These are phyloP conservation scores for Cataglyphis cursor DNA, from an alignment of 2,888 invertebrate species.

Conservation along the genomic window DNA sequence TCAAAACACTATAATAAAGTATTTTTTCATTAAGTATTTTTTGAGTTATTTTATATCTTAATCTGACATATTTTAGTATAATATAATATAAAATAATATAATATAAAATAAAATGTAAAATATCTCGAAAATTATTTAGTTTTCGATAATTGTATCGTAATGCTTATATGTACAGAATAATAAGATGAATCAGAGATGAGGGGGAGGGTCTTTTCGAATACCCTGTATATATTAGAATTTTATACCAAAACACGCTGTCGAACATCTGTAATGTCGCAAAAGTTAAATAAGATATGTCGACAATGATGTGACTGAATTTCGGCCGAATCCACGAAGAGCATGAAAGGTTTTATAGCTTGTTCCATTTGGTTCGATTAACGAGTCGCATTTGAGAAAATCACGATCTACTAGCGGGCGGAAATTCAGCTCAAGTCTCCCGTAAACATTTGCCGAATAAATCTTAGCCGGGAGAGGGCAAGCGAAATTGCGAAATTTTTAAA, in stretches of 20 bases:
- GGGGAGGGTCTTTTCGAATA: no score
- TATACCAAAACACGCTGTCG: neutral
- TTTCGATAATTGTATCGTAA: no score
- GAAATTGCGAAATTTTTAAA: slow-evolving; percentile 53
- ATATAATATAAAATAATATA: no score
- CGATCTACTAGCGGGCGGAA: neutral
- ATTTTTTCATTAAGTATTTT: no score
- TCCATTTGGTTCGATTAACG: neutral
- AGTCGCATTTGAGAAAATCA: slow-evolving; percentile 15
- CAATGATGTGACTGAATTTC: neutral
- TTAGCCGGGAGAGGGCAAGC: slow-evolving; percentile 41
- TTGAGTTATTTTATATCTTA: no score
- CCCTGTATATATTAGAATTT: neutral
- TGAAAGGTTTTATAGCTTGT: neutral
- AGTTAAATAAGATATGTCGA: neutral
- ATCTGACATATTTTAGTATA: no score
- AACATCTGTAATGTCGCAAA: neutral
- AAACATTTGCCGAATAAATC: slow-evolving; percentile 42
- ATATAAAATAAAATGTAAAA: no score
- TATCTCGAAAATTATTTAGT: no score
- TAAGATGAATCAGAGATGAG: no score
- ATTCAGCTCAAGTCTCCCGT: slow-evolving; percentile 6
- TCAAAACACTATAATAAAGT: no score
- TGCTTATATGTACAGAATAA: no score
- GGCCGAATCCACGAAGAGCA: neutral